A percentile compares a stretch with the other conserved stretches of the same genome.
Conservation (phyloP, 2,888 invertebrate genomes). For the Mesoligia furuncula region DNA sequence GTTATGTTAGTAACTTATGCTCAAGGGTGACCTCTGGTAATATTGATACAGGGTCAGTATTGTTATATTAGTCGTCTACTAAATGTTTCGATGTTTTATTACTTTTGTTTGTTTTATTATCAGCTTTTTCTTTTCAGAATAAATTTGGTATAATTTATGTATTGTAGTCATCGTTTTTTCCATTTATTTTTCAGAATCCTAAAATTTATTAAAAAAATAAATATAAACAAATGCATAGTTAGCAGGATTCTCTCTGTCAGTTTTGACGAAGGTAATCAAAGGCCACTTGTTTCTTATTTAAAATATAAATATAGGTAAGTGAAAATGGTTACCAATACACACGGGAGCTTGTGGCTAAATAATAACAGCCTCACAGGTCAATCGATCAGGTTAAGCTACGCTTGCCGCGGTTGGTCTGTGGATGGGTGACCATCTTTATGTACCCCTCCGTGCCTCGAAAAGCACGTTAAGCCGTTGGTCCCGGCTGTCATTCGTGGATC, state of each 20-base stretch:
- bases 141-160: neutral
- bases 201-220: neutral
- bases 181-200: neutral
- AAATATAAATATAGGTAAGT: neutral
- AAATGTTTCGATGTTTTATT: constrained; percentile 7
- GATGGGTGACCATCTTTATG: too few relatives aligned
- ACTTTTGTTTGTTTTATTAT: neutral
- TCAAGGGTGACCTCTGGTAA: constrained; percentile 31
- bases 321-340: neutral
- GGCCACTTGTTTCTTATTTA: too few relatives aligned
- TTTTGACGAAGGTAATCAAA: constrained; percentile 5
- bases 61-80: neutral
- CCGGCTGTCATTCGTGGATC: too few relatives aligned
- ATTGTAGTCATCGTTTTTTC: neutral
- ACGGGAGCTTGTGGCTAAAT: too few relatives aligned
- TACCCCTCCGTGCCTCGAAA: too few relatives aligned
- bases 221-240: neutral
- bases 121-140: neutral
- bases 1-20: too few relatives aligned
- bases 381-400: too few relatives aligned
- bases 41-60: constrained; percentile 38
- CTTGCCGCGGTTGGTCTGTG: too few relatives aligned
- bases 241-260: neutral
- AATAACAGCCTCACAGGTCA: too few relatives aligned
- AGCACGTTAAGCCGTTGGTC: too few relatives aligned